A percentile compares a stretch with the other conserved stretches of the same genome.
Evolutionary conservation across 2,797 vertebrate species (phyloP).

Genomic region (Cynopterus sphinx): DNA sequence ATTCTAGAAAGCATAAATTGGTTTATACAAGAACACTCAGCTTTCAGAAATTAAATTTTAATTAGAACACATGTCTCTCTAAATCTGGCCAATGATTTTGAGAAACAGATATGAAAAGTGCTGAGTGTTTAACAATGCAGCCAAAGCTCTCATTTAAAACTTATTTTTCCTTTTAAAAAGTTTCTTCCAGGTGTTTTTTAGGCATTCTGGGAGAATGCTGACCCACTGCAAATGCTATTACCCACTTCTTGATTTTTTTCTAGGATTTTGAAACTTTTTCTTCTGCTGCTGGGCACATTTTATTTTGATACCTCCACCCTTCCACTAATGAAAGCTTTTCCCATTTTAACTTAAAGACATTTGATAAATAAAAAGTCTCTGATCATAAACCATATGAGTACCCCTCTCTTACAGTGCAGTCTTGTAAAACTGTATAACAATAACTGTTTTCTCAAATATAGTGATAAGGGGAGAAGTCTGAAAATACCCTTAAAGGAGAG

Average conservation of each 20-base stretch:
- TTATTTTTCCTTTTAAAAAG: neutral
- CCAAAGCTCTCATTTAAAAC: neutral
- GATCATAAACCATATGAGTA: neutral
- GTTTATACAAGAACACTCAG: neutral
- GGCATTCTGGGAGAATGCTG: neutral
- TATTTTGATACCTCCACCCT: constrained; percentile 33
- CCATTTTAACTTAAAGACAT: constrained; percentile 48
- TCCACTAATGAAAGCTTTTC: neutral
- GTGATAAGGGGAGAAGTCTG: neutral
- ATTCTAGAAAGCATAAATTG: neutral
- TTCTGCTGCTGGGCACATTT: constrained; percentile 21
- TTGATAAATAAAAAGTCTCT: constrained; percentile 9
- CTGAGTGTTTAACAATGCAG: neutral
- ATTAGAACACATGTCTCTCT: neutral
- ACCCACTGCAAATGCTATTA: neutral
- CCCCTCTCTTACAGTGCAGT: neutral
- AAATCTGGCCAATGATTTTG: neutral
- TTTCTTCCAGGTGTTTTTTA: constrained; percentile 21
- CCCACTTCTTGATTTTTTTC: constrained; percentile 45
- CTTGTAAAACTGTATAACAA: neutral
- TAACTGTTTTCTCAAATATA: neutral
- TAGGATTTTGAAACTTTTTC: constrained; percentile 38
- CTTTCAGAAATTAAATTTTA: neutral
- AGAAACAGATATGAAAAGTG: neutral
- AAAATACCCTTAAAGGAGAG: neutral